phyloP scores from a whole-genome alignment of 2,797 vertebrate genomes.

The Garrulus glandarius region DNA sequence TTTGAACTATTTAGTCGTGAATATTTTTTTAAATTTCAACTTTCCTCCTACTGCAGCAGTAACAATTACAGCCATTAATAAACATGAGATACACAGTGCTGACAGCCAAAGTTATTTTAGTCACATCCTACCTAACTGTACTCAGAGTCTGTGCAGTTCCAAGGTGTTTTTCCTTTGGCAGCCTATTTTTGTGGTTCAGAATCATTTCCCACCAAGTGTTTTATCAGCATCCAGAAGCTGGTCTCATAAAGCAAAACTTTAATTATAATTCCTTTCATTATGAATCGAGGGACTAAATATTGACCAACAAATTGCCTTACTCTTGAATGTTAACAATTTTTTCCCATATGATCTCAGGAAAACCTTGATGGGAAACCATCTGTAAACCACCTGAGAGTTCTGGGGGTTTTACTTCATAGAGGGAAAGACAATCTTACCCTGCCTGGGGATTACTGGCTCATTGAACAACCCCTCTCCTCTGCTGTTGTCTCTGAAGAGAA shows the following conservation, averaged over 20 bases:
- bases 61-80: not conserved
- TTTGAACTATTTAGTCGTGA: not conserved
- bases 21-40: not conserved
- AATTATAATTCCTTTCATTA: slow-evolving; percentile 6
- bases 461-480: not conserved
- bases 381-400: slow-evolving; percentile 17
- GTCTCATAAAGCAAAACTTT: slow-evolving; percentile 6
- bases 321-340: not conserved
- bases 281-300: not conserved
- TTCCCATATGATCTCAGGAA: not conserved
- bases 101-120: slow-evolving; percentile 15
- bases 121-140: not conserved
- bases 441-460: not conserved
- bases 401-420: not conserved
- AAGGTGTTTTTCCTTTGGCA: not conserved
- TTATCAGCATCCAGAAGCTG: slow-evolving; percentile 27
- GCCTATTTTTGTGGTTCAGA: not conserved
- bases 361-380: not conserved
- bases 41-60: not conserved
- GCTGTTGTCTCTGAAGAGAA: not conserved
- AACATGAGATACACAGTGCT: not conserved
- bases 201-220: not conserved
- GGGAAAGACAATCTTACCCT: not conserved
- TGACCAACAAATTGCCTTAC: not conserved
- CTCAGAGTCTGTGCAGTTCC: not conserved